Percentiles rank a stretch among this genome's conserved stretches.
Evolutionary conservation across 2,113 vertebrate species (phyloP).

Genomic region (Callithrix jacchus): DNA sequence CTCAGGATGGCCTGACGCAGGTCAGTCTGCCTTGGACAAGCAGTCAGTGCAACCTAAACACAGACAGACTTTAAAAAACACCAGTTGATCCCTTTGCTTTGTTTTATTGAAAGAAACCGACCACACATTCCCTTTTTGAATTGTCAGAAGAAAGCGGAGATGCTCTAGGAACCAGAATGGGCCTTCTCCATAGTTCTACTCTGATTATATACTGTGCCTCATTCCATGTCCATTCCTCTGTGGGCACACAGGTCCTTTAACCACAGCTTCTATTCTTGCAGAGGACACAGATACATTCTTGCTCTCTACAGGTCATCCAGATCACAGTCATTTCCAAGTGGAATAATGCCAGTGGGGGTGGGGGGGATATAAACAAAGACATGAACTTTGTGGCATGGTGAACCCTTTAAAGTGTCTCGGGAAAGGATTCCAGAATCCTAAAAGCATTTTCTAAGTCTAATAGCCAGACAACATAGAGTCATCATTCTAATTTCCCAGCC

Average conservation of each 20-base stretch:
- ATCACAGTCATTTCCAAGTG: background rate
- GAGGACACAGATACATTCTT: background rate
- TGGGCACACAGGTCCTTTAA: background rate
- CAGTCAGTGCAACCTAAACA: background rate
- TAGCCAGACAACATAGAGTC: background rate
- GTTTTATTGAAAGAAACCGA: background rate
- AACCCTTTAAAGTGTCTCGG: background rate
- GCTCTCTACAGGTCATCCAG: background rate
- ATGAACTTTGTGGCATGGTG: background rate
- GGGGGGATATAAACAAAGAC: background rate
- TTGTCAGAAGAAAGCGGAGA: background rate
- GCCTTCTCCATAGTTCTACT: background rate
- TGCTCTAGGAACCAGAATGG: background rate
- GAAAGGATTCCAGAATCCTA: background rate
- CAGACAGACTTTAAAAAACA: background rate
- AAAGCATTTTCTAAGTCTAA: background rate
- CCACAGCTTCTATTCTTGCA: background rate
- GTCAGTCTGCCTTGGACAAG: background rate
- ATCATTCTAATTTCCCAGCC: background rate
- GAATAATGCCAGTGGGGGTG: fast-evolving
- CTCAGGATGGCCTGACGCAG: background rate
- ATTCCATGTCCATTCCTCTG: background rate
- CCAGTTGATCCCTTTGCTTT: background rate
- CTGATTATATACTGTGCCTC: background rate
- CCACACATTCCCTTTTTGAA: background rate